These are phyloP conservation scores for Aporrectodea caliginosa DNA, from an alignment of 1,140 invertebrate species.

Conservation along the genomic window DNA sequence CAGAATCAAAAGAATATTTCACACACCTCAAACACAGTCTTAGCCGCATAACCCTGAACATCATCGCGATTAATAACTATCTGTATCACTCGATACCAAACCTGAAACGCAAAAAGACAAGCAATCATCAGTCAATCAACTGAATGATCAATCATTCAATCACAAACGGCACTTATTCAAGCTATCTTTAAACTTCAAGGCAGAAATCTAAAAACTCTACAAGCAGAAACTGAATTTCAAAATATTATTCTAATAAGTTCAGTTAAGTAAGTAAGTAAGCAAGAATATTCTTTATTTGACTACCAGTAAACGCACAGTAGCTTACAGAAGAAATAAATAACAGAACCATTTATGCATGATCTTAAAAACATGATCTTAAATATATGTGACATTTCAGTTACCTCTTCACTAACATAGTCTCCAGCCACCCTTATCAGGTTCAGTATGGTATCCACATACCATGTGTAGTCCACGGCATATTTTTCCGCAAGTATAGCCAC, in stretches of 20 bases:
- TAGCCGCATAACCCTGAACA: conserved; percentile 94
- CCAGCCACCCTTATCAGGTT: conserved; percentile 99
- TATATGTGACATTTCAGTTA: not conserved
- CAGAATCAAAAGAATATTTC: no score
- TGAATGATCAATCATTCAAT: not conserved
- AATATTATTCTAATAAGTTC: no score
- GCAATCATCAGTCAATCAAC: not conserved
- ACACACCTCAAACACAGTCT: conserved; percentile 90
- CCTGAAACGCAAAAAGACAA: conserved; percentile 32
- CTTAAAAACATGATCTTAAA: no score
- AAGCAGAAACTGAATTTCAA: no score
- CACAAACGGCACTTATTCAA: no score
- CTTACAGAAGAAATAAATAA: no score
- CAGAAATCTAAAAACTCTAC: no score
- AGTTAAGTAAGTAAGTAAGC: no score
- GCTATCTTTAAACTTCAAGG: no score
- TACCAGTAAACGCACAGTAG: no score
- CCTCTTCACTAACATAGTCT: conserved; percentile 86
- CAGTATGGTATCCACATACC: conserved; percentile 97
- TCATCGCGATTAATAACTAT: conserved; percentile 99
- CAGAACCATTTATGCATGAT: no score
- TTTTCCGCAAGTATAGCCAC: conserved; percentile 99
- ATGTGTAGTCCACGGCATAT: conserved; percentile 98
- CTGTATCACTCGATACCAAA: conserved; percentile 90
- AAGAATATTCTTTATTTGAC: no score